phyloP scores from a whole-genome alignment of 2,888 invertebrate genomes.

The Stenchaetothrips biformis region DNA sequence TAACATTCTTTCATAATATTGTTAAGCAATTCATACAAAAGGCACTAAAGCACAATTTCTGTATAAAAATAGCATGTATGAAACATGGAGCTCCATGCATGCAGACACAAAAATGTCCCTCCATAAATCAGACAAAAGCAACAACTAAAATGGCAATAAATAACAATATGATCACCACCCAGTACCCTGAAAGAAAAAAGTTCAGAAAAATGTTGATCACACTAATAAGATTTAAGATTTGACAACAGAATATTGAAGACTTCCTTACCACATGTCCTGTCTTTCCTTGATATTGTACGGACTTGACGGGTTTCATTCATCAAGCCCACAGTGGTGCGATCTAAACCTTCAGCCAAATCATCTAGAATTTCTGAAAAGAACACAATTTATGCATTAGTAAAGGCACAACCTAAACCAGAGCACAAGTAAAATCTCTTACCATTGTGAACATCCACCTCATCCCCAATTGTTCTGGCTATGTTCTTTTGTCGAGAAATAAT shows the following conservation, averaged over 20 bases:
- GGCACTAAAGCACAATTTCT: no score
- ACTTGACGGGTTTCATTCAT: conserved; percentile 63
- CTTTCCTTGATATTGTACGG: conserved; percentile 59
- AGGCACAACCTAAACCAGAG: not conserved
- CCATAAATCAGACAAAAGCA: conserved; percentile 43
- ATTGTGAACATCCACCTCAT: conserved; percentile 73
- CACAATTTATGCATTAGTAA: conserved; percentile 29
- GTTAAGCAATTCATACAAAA: no score
- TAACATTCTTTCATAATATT: no score
- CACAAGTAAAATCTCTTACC: conserved; percentile 50
- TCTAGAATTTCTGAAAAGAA: conserved; percentile 63
- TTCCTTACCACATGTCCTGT: conserved; percentile 62
- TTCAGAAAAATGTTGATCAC: conserved; percentile 27
- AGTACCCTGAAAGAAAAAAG: conserved; percentile 53
- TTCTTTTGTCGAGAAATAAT: conserved; percentile 71
- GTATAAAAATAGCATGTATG: no score
- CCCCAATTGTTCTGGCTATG: conserved; percentile 66
- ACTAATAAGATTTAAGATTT: conserved; percentile 22
- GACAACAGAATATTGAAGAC: not conserved
- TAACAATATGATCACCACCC: conserved; percentile 64
- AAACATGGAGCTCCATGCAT: no score
- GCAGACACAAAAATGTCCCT: no score
- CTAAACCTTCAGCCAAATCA: conserved; percentile 67
- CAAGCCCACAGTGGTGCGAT: conserved; percentile 63
- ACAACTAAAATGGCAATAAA: conserved; percentile 63